phyloP scores from a whole-genome alignment of 2,797 vertebrate genomes.

The Galagoides demidoff region DNA sequence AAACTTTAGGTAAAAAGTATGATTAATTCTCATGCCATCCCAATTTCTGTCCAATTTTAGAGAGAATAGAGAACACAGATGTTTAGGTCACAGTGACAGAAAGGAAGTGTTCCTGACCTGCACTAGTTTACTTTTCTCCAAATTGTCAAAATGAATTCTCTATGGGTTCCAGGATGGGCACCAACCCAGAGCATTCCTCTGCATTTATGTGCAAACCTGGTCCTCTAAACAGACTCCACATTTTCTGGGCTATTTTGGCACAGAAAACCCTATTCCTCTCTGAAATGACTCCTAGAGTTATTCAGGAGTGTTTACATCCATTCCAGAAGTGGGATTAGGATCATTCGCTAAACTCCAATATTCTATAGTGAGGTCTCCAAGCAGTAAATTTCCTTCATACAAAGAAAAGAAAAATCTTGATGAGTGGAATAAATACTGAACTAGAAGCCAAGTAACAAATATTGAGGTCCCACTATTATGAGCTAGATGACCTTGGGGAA shows the following conservation, averaged over 20 bases:
- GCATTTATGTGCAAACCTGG: not conserved
- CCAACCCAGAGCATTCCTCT: not conserved
- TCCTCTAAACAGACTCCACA: not conserved
- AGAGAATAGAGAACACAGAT: not conserved
- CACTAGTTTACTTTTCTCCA: not conserved
- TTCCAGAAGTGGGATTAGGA: not conserved
- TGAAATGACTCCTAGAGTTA: not conserved
- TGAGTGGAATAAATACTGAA: not conserved
- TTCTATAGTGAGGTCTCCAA: not conserved
- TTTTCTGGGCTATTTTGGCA: not conserved
- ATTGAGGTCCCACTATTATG: not conserved
- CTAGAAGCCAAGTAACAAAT: not conserved
- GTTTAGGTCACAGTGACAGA: not conserved
- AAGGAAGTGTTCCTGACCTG: not conserved
- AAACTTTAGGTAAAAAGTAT: slow-evolving; percentile 37
- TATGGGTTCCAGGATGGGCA: not conserved
- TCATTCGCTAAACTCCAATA: not conserved
- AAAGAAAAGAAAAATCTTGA: not conserved
- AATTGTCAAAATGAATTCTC: not conserved
- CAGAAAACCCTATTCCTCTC: not conserved
- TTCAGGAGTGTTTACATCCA: not conserved
- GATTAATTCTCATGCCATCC: slow-evolving; percentile 43
- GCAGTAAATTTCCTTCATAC: not conserved
- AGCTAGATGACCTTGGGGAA: not conserved
- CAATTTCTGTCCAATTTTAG: not conserved